phyloP scores from a whole-genome alignment of 2,113 vertebrate genomes.

The Malurus alboscapulatus region DNA sequence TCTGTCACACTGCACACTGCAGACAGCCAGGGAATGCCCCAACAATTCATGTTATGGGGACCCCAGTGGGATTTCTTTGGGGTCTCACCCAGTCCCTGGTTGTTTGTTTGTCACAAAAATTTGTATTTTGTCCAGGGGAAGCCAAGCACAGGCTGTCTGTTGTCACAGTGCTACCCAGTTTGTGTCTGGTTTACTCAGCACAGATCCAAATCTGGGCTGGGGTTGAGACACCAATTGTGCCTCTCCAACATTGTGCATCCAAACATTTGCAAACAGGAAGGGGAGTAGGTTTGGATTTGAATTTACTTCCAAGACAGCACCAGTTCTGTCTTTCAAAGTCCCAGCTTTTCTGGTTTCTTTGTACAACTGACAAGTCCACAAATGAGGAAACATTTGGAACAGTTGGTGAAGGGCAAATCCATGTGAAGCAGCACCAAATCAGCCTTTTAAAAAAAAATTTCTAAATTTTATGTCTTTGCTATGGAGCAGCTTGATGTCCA shows the following conservation, averaged over 20 bases:
- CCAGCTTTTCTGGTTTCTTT: not conserved
- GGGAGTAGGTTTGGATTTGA: not conserved
- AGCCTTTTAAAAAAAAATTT: not conserved
- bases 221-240: not conserved
- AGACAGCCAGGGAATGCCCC: not conserved
- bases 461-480: not conserved
- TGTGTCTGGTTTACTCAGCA: not conserved
- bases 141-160: not conserved
- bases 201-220: not conserved
- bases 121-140: not conserved
- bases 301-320: not conserved
- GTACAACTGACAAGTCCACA: not conserved
- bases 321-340: not conserved
- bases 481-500: not conserved
- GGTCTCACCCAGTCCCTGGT: not conserved
- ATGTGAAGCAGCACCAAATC: not conserved
- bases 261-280: not conserved
- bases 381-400: not conserved
- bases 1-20: not conserved
- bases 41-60: rapidly evolving
- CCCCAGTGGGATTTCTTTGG: not conserved
- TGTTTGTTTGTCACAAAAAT: not conserved
- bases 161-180: not conserved
- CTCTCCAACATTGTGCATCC: not conserved
- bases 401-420: not conserved